Evolutionary conservation across 2,888 invertebrate genomes (phyloP), one percentile per base, ranked within the genome.

Genomic region (Carpatolechia fugitivella): DNA sequence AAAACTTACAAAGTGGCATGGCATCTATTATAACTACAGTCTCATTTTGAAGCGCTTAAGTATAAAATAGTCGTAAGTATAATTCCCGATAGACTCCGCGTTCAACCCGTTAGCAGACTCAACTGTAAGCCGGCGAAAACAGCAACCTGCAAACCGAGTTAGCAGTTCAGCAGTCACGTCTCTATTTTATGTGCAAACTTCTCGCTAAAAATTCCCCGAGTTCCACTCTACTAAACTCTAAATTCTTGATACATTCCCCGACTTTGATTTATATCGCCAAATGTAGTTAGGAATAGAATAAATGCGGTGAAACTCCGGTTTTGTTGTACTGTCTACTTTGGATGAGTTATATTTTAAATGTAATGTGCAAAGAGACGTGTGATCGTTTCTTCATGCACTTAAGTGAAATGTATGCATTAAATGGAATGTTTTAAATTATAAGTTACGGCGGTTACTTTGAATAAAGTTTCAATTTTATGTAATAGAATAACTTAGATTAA

Each of bases 101-200:
- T n/a, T n/a, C n/a, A 10, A 16, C 41, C 16, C 3, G 5, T 18
- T n/a, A 24, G 10, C 41, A 18, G 18, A n/a, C 31, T 51, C 24
- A 24, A 6, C 31, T 18, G 11, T 29, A 54, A 38, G 14, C 36
- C 14, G 16, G 6, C 8, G 35, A 47, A 36, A 53, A 54, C 54
- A 54, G n/a, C 35, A 24, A 53, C 31, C 11, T 16, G 18, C 4
- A 20, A 18, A 29, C 52, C 10, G 38, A 38, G 40, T 24, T 51
- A 38, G 40, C 46, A 30, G 11, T 13, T 29, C 14, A 29, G 6
- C 11, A 35, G 54, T 48, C 54, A 54, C 54, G 54, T 54, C 6
- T 5, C 47, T 29, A 30, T 49, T 54, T 54, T 54, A 54, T 54
- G 54, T 13, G 31, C 29, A 31, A 54, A 54, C 31, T 54, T 54